These are phyloP conservation scores for Jacana jacana DNA, from an alignment of 2,113 vertebrate species.

Conservation along the genomic window DNA sequence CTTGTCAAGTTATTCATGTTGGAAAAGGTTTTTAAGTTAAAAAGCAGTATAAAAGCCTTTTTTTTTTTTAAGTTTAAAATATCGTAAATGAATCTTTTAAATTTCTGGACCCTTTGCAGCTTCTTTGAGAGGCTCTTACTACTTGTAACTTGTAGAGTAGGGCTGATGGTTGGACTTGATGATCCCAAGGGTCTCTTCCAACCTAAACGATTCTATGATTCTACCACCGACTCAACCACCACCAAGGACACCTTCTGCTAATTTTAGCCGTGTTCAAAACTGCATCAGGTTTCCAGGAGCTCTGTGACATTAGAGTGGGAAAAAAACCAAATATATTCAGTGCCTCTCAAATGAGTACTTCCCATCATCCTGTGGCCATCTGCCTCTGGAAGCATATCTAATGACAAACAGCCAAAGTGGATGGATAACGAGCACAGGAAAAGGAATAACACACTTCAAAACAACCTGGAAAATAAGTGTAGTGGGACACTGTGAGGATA, in stretches of 20 bases:
- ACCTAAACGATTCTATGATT: no score
- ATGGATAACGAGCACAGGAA: neutral
- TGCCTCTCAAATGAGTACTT: neutral
- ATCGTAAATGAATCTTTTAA: neutral
- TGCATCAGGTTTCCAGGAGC: neutral
- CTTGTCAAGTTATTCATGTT: accelerated
- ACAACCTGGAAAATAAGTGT: neutral
- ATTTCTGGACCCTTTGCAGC: neutral
- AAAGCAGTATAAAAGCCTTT: neutral
- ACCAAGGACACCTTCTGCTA: neutral
- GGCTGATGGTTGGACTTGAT: no score
- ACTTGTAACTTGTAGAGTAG: no score
- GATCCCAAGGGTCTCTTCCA: no score
- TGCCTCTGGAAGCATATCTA: neutral
- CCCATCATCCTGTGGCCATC: neutral
- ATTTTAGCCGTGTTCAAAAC: neutral
- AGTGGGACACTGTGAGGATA: neutral
- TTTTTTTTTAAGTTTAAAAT: neutral
- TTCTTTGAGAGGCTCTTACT: neutral
- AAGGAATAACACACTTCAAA: neutral
- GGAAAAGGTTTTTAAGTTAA: neutral
- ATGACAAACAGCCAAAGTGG: neutral
- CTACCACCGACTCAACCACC: neutral
- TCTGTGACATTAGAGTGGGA: neutral
- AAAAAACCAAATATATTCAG: neutral